These are phyloP conservation scores for Athrips mouffetella DNA, from an alignment of 2,888 invertebrate genomes.

Conservation along the genomic window DNA sequence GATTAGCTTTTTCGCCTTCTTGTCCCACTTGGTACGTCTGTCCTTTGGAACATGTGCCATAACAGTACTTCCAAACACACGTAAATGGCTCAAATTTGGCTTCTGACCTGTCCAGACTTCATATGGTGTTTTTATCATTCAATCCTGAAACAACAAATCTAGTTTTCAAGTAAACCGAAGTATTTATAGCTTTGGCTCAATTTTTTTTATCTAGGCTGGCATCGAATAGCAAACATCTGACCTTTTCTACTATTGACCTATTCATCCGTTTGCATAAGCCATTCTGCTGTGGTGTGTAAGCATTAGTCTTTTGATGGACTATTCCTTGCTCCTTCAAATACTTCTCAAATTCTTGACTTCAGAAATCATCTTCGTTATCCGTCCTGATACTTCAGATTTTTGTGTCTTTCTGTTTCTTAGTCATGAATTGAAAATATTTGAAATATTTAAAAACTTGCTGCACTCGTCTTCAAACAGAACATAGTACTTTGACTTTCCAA, in stretches of 20 bases:
- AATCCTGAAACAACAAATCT: conserved; percentile 21
- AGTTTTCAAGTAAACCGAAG: conserved; percentile 24
- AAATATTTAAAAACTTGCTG: conserved; percentile 22
- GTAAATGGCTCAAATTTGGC: conserved; percentile 22
- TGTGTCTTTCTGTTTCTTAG: conserved; percentile 17
- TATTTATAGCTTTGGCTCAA: conserved; percentile 27
- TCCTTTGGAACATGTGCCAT: conserved; percentile 28
- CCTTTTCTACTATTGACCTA: conserved; percentile 24
- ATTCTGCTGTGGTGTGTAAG: conserved; percentile 28
- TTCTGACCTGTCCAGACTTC: conserved; percentile 25
- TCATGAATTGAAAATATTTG: conserved; percentile 11
- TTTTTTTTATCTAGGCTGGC: conserved; percentile 22
- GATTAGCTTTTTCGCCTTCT: conserved; percentile 22
- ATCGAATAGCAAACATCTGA: conserved; percentile 24
- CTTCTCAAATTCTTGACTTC: conserved; percentile 18
- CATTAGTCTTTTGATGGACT: conserved; percentile 26
- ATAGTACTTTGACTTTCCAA: conserved; percentile 20
- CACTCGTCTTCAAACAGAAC: conserved; percentile 36
- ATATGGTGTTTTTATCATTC: conserved; percentile 24
- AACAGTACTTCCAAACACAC: conserved; percentile 22
- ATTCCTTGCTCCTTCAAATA: conserved; percentile 23
- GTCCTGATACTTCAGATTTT: conserved; percentile 20
- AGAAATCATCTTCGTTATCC: conserved; percentile 24
- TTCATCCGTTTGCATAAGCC: conserved; percentile 24
- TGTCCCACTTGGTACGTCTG: conserved; percentile 25